Evolutionary conservation across 2,113 vertebrate genomes (phyloP), one percentile per base, ranked within the genome.

Genomic region (Paraplagusia blochii): DNA sequence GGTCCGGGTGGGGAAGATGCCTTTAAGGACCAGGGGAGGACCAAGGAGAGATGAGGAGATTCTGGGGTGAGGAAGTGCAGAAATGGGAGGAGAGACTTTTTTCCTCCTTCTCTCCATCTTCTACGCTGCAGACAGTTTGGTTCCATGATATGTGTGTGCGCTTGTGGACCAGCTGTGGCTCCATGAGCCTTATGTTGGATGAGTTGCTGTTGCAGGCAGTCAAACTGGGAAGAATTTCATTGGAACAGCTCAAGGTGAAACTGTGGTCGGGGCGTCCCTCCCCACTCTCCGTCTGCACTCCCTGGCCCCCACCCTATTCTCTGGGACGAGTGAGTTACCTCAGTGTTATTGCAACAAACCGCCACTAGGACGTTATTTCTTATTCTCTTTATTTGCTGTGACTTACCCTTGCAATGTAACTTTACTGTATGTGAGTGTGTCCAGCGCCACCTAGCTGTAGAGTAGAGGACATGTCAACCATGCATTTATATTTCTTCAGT

Each of bases 401-500:
- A 83, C 74, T 13, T 9, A 29, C 22, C 80, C 77, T 81, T 84
- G 84, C 81, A 75, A 74, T 82, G 74, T 80, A 80, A 83, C 80
- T 67, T 83, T 72, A 83, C 71, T 66, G 62, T 72, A 62, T 33
- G 73, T 73, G 78, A 56, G 54, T 72, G 69, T 45, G 33, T 72
- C 65, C 73, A 45, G 63, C 74, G 52, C 83, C 75, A n/a, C 8
- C 56, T 81, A 80, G 69, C 65, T 7, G 35, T 84, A 78, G 76
- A 74, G 57, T 85, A 85, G 77, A 29, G 6, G 2, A 80, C 22
- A 11, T 72, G 68, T 85, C 76, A 79, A 87, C 67, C 73, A 76
- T 82, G 87, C 87, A 88, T 85, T 87, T 87, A 84, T 71, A 6
- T 77, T 53, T 76, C 53, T 73, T 51, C 71, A 63, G 72, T 65